Evolutionary conservation across 2,113 vertebrate species (phyloP).

Genomic region (Rhinoderma darwinii): DNA sequence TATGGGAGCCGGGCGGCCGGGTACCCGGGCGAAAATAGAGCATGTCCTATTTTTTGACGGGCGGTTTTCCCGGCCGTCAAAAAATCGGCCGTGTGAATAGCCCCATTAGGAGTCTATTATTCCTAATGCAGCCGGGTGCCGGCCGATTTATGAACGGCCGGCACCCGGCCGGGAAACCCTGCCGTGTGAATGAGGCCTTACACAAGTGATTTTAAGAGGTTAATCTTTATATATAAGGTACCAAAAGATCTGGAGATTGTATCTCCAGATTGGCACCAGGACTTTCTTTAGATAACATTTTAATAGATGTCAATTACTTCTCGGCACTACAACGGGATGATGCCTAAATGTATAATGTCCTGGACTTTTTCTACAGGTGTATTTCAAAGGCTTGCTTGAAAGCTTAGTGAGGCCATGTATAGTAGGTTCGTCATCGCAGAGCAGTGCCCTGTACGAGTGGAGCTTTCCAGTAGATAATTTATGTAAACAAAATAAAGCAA

Average conservation of each 20-base stretch:
- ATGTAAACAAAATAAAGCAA: slow-evolving; percentile 1
- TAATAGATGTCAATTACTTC: neutral
- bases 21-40: too few relatives aligned
- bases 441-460: neutral
- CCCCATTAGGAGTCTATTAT: too few relatives aligned
- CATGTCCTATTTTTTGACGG: too few relatives aligned
- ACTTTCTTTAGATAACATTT: neutral
- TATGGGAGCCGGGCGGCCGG: too few relatives aligned
- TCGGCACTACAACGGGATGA: neutral
- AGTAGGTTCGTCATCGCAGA: neutral
- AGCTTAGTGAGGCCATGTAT: neutral
- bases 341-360: neutral
- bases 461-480: neutral
- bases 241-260: neutral
- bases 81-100: too few relatives aligned
- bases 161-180: too few relatives aligned
- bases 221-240: neutral
- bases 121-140: too few relatives aligned
- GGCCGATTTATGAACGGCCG: too few relatives aligned
- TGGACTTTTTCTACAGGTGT: neutral
- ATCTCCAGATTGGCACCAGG: neutral
- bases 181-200: too few relatives aligned
- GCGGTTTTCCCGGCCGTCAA: too few relatives aligned
- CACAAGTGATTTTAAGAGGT: neutral
- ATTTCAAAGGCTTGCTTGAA: neutral